Conservation (phyloP, 2,113 vertebrate genomes). For the Lamprologus lemairii region DNA sequence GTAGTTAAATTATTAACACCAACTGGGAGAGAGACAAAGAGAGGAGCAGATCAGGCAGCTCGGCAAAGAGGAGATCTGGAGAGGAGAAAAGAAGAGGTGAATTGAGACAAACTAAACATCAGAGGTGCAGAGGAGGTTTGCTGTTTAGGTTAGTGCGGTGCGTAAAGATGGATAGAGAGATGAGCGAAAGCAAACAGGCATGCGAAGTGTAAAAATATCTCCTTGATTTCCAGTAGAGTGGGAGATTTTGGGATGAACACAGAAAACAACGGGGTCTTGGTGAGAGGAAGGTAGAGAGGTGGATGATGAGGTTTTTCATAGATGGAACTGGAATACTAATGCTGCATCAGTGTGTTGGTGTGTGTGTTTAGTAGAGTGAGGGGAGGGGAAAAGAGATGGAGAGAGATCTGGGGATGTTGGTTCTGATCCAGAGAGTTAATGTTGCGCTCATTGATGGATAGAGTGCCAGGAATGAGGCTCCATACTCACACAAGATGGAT, state of each 20-base stretch:
- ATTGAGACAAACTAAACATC: slow-evolving; percentile 14
- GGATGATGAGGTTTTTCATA: slow-evolving; percentile 26
- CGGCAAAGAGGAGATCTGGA: slow-evolving; percentile 36
- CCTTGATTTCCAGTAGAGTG: neutral
- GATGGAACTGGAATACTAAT: slow-evolving; percentile 55
- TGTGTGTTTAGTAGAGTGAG: slow-evolving; percentile 53
- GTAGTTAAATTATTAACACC: slow-evolving; percentile 74
- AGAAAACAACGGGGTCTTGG: neutral
- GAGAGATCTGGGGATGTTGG: slow-evolving; percentile 65
- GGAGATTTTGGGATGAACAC: neutral
- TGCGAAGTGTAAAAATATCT: neutral
- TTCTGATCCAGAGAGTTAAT: slow-evolving; percentile 75
- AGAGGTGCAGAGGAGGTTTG: neutral
- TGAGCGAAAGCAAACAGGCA: neutral
- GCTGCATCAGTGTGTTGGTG: slow-evolving; percentile 19
- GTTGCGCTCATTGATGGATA: slow-evolving; percentile 74
- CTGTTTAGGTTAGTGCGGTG: neutral
- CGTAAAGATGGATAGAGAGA: neutral
- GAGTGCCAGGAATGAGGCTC: slow-evolving; percentile 62
- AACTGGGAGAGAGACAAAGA: slow-evolving; percentile 66
- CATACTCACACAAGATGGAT: slow-evolving; percentile 67
- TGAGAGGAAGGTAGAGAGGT: slow-evolving; percentile 25
- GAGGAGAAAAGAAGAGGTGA: slow-evolving; percentile 49
- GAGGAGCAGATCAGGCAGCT: slow-evolving; percentile 41
- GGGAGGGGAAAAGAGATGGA: slow-evolving; percentile 67